Evolutionary conservation across 2,797 vertebrate genomes (phyloP).

Genomic region (Triplophysa bombifrons): DNA sequence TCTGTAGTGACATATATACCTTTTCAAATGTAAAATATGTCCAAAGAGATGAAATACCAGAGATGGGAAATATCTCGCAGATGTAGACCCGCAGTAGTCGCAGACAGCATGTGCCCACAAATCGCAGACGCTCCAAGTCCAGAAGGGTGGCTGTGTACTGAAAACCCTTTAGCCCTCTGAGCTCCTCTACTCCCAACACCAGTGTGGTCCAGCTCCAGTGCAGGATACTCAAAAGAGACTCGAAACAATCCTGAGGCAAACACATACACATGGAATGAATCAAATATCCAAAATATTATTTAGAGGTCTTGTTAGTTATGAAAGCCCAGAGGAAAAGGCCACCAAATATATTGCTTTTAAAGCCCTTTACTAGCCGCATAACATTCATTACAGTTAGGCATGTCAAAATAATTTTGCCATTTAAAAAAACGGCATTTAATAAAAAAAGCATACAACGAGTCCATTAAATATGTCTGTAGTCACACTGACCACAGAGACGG

Average conservation of each 20-base stretch:
- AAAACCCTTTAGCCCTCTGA: slow-evolving; percentile 95
- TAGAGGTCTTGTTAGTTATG: neutral
- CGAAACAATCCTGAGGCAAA: slow-evolving; percentile 90
- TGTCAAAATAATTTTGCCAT: too few relatives aligned
- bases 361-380: neutral
- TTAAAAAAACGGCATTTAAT: too few relatives aligned
- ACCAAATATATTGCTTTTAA: neutral
- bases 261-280: neutral
- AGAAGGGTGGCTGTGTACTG: slow-evolving; percentile 96
- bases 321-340: neutral
- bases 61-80: slow-evolving; percentile 98
- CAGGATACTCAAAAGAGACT: slow-evolving; percentile 93
- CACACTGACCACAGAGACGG: slow-evolving; percentile 91
- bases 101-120: slow-evolving; percentile 96
- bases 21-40: neutral
- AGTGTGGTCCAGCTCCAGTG: slow-evolving; percentile 99
- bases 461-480: neutral
- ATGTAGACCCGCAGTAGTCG: slow-evolving; percentile 95
- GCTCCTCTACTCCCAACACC: slow-evolving; percentile 95
- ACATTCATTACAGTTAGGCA: too few relatives aligned
- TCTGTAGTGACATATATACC: neutral
- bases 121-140: slow-evolving; percentile 94
- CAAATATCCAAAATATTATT: neutral
- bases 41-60: slow-evolving; percentile 75
- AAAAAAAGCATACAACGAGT: too few relatives aligned